These are phyloP conservation scores for Anguilla pacifica DNA, from an alignment of 2,797 vertebrate genomes.

Conservation along the genomic window DNA sequence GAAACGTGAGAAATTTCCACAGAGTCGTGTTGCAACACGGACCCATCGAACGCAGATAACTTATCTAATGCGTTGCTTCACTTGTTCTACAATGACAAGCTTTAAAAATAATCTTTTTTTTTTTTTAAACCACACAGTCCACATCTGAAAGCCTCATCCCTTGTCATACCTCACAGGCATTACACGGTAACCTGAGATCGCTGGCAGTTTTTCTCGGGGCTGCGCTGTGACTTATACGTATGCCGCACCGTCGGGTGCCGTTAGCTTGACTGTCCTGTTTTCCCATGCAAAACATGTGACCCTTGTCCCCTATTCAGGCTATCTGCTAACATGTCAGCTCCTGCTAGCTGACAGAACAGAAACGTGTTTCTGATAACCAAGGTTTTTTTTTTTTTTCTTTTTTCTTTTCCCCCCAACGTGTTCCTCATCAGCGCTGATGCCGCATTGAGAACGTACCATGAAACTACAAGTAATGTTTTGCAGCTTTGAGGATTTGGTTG, in stretches of 20 bases:
- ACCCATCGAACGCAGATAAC: neutral
- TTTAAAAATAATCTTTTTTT: neutral
- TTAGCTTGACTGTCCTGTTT: neutral
- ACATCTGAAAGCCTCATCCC: neutral
- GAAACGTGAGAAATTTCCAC: neutral
- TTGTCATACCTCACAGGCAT: neutral
- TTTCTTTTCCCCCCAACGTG: neutral
- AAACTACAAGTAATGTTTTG: neutral
- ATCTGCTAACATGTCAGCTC: neutral
- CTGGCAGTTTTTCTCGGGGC: neutral
- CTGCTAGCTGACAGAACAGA: neutral
- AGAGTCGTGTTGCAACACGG: neutral
- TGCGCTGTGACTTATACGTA: too few relatives aligned
- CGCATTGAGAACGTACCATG: neutral
- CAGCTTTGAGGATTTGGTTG: neutral
- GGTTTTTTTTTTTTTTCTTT: neutral
- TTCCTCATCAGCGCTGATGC: neutral
- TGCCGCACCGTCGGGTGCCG: neutral
- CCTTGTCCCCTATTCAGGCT: neutral
- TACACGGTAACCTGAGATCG: neutral
- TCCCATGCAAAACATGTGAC: neutral
- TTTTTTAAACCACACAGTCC: neutral
- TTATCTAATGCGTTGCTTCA: constrained; percentile 2
- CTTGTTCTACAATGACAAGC: neutral
- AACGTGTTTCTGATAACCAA: neutral